These are phyloP conservation scores for Drosophila kuntzei DNA, from an alignment of 2,888 invertebrate genomes.

Conservation along the genomic window DNA sequence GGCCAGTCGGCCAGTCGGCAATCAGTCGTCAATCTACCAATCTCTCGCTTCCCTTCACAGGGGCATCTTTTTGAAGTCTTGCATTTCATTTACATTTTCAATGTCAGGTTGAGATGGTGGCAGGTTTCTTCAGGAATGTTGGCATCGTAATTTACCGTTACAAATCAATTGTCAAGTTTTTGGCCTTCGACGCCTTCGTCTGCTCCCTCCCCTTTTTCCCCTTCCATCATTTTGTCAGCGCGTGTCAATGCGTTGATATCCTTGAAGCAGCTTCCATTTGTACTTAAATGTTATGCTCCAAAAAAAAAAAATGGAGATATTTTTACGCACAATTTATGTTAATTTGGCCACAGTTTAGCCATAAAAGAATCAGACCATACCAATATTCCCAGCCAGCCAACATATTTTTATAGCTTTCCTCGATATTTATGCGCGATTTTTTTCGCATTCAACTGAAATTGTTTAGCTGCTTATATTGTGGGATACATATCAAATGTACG, in stretches of 20 bases:
- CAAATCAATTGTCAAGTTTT: slow-evolving; percentile 77
- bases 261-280: slow-evolving; percentile 33
- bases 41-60: neutral
- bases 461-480: slow-evolving; percentile 53
- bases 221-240: slow-evolving; percentile 19
- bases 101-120: slow-evolving; percentile 37
- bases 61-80: slow-evolving; percentile 30
- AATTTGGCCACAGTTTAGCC: slow-evolving; percentile 63
- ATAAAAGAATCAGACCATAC: slow-evolving; percentile 45
- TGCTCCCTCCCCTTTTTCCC: neutral
- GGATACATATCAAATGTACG: slow-evolving; percentile 54
- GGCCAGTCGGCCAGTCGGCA: slow-evolving; percentile 26
- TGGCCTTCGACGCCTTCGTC: slow-evolving; percentile 10
- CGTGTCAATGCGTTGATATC: slow-evolving; percentile 48
- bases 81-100: slow-evolving; percentile 64
- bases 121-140: slow-evolving; percentile 27
- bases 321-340: slow-evolving; percentile 74
- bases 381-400: slow-evolving; percentile 30
- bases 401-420: slow-evolving; percentile 67
- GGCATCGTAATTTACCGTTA: slow-evolving; percentile 75
- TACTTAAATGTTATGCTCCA: slow-evolving; percentile 52
- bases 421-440: slow-evolving; percentile 72
- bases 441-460: slow-evolving; percentile 68
- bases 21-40: slow-evolving; percentile 46
- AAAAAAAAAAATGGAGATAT: slow-evolving; percentile 24